Evolutionary conservation across 2,888 invertebrate species (phyloP), one percentile per base, ranked within the genome.

Genomic region (Sarcophaga subvicina): DNA sequence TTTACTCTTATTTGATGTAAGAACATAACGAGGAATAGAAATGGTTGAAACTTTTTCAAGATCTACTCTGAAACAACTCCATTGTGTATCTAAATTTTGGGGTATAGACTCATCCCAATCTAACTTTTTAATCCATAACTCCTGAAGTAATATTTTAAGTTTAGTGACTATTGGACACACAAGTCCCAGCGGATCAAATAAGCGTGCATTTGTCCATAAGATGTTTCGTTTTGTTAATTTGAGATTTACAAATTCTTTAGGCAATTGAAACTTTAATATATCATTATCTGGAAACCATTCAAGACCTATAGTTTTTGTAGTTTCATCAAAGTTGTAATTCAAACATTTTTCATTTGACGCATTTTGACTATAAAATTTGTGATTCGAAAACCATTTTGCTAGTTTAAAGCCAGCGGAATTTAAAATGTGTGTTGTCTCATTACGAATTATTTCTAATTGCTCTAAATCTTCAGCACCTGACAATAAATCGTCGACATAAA

Each of bases 401-500:
- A 80, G 59, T 22, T 71, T 62, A 49, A 80, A 66, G 2, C 70
- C 59, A 11, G 27, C 67, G 22, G 60, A 47, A n/a, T 49, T 60
- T 12, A 78, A 59, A 45, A 79, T 67, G 3, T 25, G 22, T 37
- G 69, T 62, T 54, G 63, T 47, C 63, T 83, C 37, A 10, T 2
- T 47, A 14, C 63, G 49, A 47, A 79, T 70, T 17, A 3, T 66
- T 47, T 70, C 59, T 8, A 78, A 25, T 69, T 66, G n/a, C 3
- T 22, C 10, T 22, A 70, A 45, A 25, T 88, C 27, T 2, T 71
- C 27, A 60, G 27, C 60, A 71, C 71, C 71, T 27, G 59, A 71
- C 10, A 71, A 27, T 37, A 71, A 71, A 71, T 71, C 71, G 27
- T 71, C 71, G 12, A 89, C 88, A 63, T 89, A 90, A 82, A 89